A percentile compares a stretch with the other conserved stretches of the same genome.
Evolutionary conservation across 1,140 invertebrate species (phyloP).

Genomic region (Drosophila chauvacae): DNA sequence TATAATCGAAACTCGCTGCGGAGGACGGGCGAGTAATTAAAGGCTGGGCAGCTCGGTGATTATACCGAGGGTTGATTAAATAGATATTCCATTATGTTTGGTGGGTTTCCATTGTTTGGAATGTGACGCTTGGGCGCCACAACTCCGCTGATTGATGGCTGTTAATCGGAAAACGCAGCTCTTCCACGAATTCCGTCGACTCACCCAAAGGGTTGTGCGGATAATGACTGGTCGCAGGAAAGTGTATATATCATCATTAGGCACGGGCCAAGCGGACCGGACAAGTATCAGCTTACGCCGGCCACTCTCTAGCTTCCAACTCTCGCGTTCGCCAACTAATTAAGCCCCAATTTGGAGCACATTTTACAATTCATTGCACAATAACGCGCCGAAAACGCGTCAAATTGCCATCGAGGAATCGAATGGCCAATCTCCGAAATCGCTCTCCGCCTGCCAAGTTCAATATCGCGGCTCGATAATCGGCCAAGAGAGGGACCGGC

Average conservation of each 20-base stretch:
- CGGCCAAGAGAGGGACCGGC: constrained; percentile 30
- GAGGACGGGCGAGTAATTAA: constrained; percentile 28
- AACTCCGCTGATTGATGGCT: constrained; percentile 39
- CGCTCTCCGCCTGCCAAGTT: constrained; percentile 60
- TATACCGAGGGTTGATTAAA: constrained; percentile 43
- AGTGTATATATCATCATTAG: constrained; percentile 72
- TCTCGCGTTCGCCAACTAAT: constrained; percentile 57
- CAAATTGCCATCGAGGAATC: constrained; percentile 40
- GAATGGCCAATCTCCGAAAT: constrained; percentile 24
- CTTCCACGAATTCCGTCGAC: constrained; percentile 33
- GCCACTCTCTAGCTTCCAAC: constrained; percentile 1
- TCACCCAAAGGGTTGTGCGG: constrained; percentile 59
- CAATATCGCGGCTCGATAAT: constrained; percentile 69
- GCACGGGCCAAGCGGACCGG: constrained; percentile 38
- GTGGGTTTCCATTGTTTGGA: constrained; percentile 1
- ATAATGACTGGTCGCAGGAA: constrained; percentile 62
- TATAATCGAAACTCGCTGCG: constrained; percentile 60
- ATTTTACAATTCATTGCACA: constrained; percentile 77
- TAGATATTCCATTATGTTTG: constrained; percentile 34
- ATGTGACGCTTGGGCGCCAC: constrained; percentile 5
- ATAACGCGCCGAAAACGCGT: constrained; percentile 59
- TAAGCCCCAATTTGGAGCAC: constrained; percentile 69
- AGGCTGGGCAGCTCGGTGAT: constrained; percentile 19
- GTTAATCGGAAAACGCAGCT: constrained; percentile 19
- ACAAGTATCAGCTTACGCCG: constrained; percentile 56